Conservation (phyloP, 2,797 vertebrate species). For the Hoplostethus atlanticus region DNA sequence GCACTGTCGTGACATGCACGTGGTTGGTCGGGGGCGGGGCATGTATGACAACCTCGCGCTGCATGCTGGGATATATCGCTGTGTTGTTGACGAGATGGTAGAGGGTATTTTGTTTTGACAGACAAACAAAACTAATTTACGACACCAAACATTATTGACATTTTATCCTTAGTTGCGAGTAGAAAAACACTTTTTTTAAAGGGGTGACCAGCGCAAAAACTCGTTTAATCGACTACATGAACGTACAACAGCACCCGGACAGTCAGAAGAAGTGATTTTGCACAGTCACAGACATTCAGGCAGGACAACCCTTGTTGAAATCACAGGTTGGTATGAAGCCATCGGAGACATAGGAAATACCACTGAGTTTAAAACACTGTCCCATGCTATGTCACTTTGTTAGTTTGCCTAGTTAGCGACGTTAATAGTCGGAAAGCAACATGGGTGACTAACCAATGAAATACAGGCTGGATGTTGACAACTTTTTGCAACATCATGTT, state of each 20-base stretch:
- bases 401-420: not conserved
- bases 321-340: constrained; percentile 54
- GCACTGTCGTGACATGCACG: too few relatives aligned
- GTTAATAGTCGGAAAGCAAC: not conserved
- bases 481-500: too few relatives aligned
- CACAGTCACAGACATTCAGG: constrained; percentile 71
- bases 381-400: not conserved
- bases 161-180: accelerated
- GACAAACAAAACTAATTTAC: not conserved
- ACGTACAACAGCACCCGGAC: not conserved
- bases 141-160: not conserved
- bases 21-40: not conserved
- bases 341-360: not conserved
- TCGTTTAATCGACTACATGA: not conserved
- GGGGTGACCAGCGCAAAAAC: not conserved
- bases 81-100: constrained; percentile 74
- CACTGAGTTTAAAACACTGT: not conserved
- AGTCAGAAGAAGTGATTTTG: constrained; percentile 46
- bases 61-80: constrained; percentile 71
- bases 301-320: constrained; percentile 13
- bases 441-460: not conserved
- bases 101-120: constrained; percentile 19
- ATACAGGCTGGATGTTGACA: too few relatives aligned
- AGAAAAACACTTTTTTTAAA: too few relatives aligned
- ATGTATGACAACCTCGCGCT: constrained; percentile 56